Base-by-base conservation (phyloP, 2,888 invertebrate species). In the Clistopyga incitator region DNA sequence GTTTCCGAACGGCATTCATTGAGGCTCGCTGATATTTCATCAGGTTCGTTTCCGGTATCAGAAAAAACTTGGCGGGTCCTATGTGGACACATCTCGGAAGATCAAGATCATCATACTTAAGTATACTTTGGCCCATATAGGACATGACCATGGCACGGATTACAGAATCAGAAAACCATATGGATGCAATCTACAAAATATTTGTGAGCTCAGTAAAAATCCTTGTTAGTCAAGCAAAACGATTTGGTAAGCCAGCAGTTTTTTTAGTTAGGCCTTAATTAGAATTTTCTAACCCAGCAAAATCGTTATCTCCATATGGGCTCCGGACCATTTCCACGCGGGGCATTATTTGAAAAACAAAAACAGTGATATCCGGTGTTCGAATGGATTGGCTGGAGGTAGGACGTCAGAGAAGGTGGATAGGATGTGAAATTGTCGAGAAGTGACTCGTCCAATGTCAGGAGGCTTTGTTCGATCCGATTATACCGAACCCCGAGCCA, bases 381-480 rank as follows among this genome's bases (percentile, higher is more conserved):
- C 10, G 45, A 45, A 65, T 65, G 65, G 65, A 42, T 45, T 42
- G 23, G 45, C 42, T 65, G 15, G 45, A 45, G 45, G 3, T 65
- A 18, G 23, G 8, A 68, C 29, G 15, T 50, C n/a, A 10, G n/a
- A 15, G 23, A 20, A 20, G 42, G 65, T 45, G n/a, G 29, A 64
- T 64, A 64, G 8, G 0, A 54, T 52, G 52, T 64, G 52, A 45
- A 34, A 29, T 45, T 54, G 61, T 20, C 78, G 38, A 18, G 18
- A 72, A 18, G 1, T 71, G 65, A 54, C 45, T 67, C 23, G 56
- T 23, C 61, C 18, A 34, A 56, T 45, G n/a, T 54, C 56, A 13
- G 34, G 38, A n/a, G 47, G 23, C 25, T 70, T 70, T 45, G 65
- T 71, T 54, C 64, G 56, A 76, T 64, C 45, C 29, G 65, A 65